A percentile compares a stretch with the other conserved stretches of the same genome.
Evolutionary conservation across 2,797 vertebrate genomes (phyloP).

Genomic region (Urosaurus nigricauda): DNA sequence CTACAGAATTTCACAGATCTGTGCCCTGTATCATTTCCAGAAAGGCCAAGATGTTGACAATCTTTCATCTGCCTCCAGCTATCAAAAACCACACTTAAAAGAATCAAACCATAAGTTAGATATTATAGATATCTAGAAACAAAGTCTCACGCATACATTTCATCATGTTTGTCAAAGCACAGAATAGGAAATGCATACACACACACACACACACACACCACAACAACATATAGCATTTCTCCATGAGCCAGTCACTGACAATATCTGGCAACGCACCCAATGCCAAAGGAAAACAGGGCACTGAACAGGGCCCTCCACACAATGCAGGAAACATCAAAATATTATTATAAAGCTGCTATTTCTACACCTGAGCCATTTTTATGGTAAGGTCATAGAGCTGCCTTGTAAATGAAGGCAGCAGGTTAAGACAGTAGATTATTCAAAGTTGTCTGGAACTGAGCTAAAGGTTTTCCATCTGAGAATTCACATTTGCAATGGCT

Average conservation of each 20-base stretch:
- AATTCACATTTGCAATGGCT: constrained; percentile 1
- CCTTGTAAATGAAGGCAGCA: not conserved
- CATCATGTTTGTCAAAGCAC: not conserved
- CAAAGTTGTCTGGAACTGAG: constrained; percentile 29
- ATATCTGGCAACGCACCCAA: not conserved
- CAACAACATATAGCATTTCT: not conserved
- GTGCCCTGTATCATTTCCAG: not conserved
- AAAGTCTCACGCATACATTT: not conserved
- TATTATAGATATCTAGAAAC: not conserved
- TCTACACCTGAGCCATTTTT: not conserved
- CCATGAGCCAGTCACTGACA: not conserved
- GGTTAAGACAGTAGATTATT: rapidly evolving
- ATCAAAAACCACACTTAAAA: not conserved
- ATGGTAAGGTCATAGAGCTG: constrained; percentile 6
- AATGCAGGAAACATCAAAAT: not conserved
- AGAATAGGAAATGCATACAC: not conserved
- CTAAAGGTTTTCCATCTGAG: constrained; percentile 9
- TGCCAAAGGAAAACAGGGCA: not conserved
- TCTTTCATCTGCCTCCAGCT: not conserved
- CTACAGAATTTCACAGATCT: not conserved
- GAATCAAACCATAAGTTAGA: not conserved
- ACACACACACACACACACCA: not conserved
- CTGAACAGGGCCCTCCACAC: not conserved
- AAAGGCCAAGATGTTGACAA: rapidly evolving
- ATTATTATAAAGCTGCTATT: not conserved